Base-by-base conservation (phyloP, 1,140 invertebrate genomes). In the Cataglyphis hispanica region DNA sequence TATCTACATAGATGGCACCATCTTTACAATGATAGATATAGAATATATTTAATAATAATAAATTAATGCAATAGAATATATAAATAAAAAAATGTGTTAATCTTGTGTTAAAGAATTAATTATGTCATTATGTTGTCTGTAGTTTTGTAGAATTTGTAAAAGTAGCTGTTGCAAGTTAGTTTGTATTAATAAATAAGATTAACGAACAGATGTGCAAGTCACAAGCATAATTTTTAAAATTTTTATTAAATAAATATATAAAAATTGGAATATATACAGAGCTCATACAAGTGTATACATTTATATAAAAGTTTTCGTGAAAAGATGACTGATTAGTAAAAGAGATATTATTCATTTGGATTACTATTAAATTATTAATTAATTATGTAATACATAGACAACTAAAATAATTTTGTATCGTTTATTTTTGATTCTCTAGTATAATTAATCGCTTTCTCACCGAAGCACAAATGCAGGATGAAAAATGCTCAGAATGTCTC, bases 1-100 rank as follows among this genome's bases (percentile, higher is more conserved):
- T 56, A 66, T 78, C 31, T 37, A 13, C n/a, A 66, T 7, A 67
- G 31, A 67, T 80, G 22, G 63, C n/a, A 2, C 31, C 16, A 56
- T 69, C 19, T 22, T 67, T 1, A 13, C 11, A 40, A 67, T 10
- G 16, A 40, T 34, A 8, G 7, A 64, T 64, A 2, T 7, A 64
- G 19, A 19, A 34, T 34, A 8, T 64, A 34, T n/a, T 58, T 58
- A 50, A 50, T 19, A 50, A 50, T 56, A 50, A 70, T 56, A 46
- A 72, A 7, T 72, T 53, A 70, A 3, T 58, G 13, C n/a, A n/a
- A 13, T 13, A 22, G 22, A 0, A 53, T 13, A 7, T 56, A 53
- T 8, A 31, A 22, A 72, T 37, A 25, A 60, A 13, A 60, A 13
- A 25, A 75, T 60, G 1, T 25, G 0, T 37, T 3, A 74, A 75